Percentiles rank a stretch among this genome's conserved stretches.
Evolutionary conservation across 2,113 vertebrate genomes (phyloP).

Genomic region (Dermatemys mawii): DNA sequence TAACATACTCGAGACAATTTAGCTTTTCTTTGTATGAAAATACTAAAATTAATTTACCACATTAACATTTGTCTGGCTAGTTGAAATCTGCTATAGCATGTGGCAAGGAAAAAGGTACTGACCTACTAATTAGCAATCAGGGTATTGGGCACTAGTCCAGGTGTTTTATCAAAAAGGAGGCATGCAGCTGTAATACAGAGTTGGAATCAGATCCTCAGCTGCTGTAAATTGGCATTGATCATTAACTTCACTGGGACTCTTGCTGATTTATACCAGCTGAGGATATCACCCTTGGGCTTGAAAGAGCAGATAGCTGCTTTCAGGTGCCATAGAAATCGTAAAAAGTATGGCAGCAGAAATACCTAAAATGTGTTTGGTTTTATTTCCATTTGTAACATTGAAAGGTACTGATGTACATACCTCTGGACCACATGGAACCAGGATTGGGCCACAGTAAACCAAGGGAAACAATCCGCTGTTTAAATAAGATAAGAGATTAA

Average conservation of each 20-base stretch:
- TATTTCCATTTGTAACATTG: neutral
- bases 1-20: neutral
- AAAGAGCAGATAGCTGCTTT: accelerated
- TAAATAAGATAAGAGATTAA: neutral
- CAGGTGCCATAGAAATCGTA: accelerated
- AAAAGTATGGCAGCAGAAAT: neutral
- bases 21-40: neutral
- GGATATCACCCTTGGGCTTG: too few species aligned
- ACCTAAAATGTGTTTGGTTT: neutral
- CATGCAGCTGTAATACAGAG: accelerated
- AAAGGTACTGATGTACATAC: neutral
- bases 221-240: accelerated
- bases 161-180: neutral
- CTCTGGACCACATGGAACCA: conserved; percentile 20
- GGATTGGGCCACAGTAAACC: neutral
- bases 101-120: neutral
- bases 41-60: neutral
- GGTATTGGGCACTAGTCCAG: neutral
- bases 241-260: accelerated
- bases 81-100: accelerated
- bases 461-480: neutral
- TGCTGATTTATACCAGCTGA: neutral
- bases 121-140: neutral
- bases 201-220: neutral
- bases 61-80: neutral